A percentile compares a stretch with the other conserved stretches of the same genome.
phyloP scores from a whole-genome alignment of 1,140 invertebrate genomes.

The Spodoptera frugiperda region DNA sequence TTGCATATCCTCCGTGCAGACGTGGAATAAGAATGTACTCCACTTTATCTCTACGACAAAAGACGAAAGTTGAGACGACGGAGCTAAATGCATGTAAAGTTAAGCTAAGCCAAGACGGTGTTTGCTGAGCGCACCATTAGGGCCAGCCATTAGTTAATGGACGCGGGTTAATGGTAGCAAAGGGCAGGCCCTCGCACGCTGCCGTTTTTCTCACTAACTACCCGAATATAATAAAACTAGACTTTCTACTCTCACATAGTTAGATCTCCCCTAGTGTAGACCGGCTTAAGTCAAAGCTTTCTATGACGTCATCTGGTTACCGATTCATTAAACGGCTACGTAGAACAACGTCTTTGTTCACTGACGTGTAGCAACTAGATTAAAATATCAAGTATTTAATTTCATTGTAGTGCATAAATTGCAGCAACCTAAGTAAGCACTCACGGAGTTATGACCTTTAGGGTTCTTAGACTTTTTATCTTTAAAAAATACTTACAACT shows the following conservation, averaged over 20 bases:
- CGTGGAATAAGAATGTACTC: conserved; percentile 25
- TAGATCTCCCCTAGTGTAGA: not conserved
- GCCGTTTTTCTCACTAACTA: conserved; percentile 14
- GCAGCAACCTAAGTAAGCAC: not conserved
- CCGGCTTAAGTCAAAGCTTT: not conserved
- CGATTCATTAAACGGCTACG: conserved; percentile 4
- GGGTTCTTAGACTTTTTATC: not conserved
- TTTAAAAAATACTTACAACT: conserved; percentile 6
- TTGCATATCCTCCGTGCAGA: conserved; percentile 1
- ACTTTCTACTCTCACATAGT: conserved; percentile 15
- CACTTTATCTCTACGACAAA: conserved; percentile 27
- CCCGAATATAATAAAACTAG: conserved; percentile 44
- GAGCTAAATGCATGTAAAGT: conserved; percentile 54
- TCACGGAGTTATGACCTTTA: not conserved
- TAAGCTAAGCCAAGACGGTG: conserved; percentile 57
- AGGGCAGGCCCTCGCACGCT: conserved; percentile 54
- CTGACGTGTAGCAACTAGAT: not conserved
- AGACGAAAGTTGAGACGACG: conserved; percentile 33
- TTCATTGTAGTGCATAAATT: conserved; percentile 10
- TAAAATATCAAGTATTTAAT: conserved; percentile 11
- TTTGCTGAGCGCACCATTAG: conserved; percentile 62
- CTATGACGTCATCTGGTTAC: not conserved
- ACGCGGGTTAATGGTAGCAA: conserved; percentile 62
- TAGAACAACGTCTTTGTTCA: conserved; percentile 6
- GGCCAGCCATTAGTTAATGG: conserved; percentile 69